phyloP scores from a whole-genome alignment of 2,113 vertebrate species.

The Xenotilapia leptura region DNA sequence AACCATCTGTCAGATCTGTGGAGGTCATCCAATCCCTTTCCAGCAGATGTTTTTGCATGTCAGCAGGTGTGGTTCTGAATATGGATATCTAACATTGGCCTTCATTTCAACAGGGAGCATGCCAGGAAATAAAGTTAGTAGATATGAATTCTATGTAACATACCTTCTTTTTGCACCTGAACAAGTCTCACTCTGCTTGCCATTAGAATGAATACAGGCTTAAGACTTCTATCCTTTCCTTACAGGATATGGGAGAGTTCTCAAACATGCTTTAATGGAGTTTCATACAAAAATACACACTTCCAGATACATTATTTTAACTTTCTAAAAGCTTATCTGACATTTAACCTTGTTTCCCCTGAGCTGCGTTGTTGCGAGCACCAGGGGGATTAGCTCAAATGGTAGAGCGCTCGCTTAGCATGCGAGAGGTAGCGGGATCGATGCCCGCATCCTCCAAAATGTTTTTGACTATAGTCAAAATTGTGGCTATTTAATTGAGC shows the following conservation, averaged over 20 bases:
- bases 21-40: neutral
- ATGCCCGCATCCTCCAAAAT: constrained; percentile 48
- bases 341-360: fast-evolving
- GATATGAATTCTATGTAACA: neutral
- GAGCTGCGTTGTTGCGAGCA: fast-evolving
- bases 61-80: neutral
- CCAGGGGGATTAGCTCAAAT: constrained; percentile 72
- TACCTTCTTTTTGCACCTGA: neutral
- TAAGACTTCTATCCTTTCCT: neutral
- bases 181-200: neutral
- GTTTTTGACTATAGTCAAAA: fast-evolving
- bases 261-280: neutral
- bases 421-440: constrained; percentile 72
- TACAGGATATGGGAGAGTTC: neutral
- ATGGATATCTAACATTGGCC: neutral
- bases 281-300: neutral
- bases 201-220: neutral
- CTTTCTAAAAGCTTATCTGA: fast-evolving
- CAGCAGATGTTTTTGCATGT: neutral
- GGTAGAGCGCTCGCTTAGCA: constrained; percentile 76
- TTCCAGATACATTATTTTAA: neutral
- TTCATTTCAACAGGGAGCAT: neutral
- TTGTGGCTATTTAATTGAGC: neutral
- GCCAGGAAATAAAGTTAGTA: neutral
- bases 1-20: neutral